phyloP scores from a whole-genome alignment of 2,113 vertebrate genomes.

The Microcebus murinus region DNA sequence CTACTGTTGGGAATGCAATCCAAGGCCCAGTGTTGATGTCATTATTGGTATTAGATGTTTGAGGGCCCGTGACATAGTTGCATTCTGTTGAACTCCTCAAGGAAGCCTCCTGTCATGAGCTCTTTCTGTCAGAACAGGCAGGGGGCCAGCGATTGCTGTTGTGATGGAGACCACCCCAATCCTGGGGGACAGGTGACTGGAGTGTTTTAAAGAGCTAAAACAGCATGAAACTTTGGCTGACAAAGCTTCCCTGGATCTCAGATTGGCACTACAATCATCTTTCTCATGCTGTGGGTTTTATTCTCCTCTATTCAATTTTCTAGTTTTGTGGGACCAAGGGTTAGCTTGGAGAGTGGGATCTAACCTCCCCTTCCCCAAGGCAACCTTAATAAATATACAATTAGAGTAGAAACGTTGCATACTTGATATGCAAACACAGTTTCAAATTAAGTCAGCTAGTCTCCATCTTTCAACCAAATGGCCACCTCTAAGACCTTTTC shows the following conservation, averaged over 20 bases:
- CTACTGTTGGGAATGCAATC: slow-evolving; percentile 42
- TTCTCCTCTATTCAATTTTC: neutral
- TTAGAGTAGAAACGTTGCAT: neutral
- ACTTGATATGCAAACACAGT: neutral
- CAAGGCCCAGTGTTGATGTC: slow-evolving; percentile 5
- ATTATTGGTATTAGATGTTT: neutral
- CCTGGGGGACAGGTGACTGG: neutral
- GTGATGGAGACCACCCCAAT: no score
- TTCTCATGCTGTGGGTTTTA: neutral
- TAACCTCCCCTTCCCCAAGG: neutral
- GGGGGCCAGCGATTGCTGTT: neutral
- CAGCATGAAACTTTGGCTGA: neutral
- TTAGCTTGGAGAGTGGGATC: neutral
- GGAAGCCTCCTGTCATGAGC: neutral
- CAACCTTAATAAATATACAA: neutral
- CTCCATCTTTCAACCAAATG: slow-evolving; percentile 2
- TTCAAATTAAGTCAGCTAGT: neutral
- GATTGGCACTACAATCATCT: neutral
- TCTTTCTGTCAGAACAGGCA: neutral
- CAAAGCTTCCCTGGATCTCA: neutral
- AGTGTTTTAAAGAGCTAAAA: neutral
- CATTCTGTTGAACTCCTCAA: neutral
- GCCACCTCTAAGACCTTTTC: neutral
- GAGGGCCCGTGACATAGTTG: neutral
- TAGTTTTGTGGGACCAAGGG: neutral